Evolutionary conservation across 2,888 invertebrate species (phyloP), one percentile per base, ranked within the genome.

Genomic region (Vesta saturnalis): DNA sequence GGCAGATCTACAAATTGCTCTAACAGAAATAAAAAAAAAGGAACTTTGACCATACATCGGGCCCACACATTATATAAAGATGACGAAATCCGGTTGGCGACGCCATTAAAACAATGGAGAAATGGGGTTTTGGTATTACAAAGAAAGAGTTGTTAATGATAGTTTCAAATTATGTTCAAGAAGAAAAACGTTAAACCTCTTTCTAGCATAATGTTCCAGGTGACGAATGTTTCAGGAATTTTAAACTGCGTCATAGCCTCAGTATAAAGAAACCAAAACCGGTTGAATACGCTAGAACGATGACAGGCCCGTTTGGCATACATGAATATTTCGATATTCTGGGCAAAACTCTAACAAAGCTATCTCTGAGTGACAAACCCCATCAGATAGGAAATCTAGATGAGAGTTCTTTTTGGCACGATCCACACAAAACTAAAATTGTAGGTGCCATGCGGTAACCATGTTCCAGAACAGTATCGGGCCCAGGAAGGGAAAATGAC

Each of bases 191-290:
- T 43, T 5, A 43, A 2, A 43, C 43, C 2, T 12, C 12, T n/a
- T 43, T 43, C 10, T 5, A 43, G 14, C 5, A n/a, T 12, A 43
- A 43, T 43, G n/a, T n/a, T 5, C 43, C 14, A n/a, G 43, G 43
- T 3, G 43, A 43, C n/a, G 23, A 23, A 23, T 23, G 23, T 3
- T 23, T 23, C 23, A 55, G 71, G 3, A 60, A 47, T 6, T 77
- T 74, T 66, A 72, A 63, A 22, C 71, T 54, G 49, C 19, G 73
- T 18, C 67, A 76, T 58, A 69, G 68, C 72, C 57, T 72, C 23
- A 65, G 60, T n/a, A 22, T 76, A 19, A 76, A 77, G 70, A 74
- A 71, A 62, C 70, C 73, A 10, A 71, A 77, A 66, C 47, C 65
- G 18, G 73, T 75, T 2, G 74, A 60, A 49, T 60, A 49, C 15